Conservation (phyloP, 2,113 vertebrate species). For the Notechis scutatus region DNA sequence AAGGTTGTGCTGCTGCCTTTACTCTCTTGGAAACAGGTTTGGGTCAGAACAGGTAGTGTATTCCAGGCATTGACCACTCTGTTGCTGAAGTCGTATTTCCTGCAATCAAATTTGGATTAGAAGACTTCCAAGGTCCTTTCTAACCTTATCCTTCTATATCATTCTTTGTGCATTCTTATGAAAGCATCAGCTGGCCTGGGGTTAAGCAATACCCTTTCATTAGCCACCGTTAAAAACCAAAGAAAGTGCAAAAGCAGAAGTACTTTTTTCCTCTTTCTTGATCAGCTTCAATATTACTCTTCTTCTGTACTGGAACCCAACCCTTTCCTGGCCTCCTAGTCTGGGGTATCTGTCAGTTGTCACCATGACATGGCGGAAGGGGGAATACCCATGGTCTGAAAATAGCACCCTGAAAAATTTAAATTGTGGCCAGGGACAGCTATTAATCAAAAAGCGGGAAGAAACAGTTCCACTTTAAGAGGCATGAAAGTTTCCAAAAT, state of each 20-base stretch:
- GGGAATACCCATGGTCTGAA: not conserved
- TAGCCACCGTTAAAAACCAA: not conserved
- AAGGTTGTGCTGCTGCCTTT: too few relatives aligned
- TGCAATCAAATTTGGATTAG: not conserved
- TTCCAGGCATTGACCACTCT: too few relatives aligned
- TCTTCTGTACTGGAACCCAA: conserved; percentile 8
- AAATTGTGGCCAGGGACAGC: not conserved
- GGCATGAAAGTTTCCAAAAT: not conserved
- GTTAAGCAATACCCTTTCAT: not conserved
- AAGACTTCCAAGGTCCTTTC: not conserved
- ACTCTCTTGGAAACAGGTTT: too few relatives aligned
- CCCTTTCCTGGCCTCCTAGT: not conserved
- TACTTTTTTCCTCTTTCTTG: conserved; percentile 29
- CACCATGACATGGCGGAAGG: too few relatives aligned
- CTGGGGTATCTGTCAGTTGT: not conserved
- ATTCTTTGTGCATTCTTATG: not conserved
- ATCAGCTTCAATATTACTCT: not conserved
- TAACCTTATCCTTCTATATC: not conserved
- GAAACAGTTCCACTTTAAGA: not conserved
- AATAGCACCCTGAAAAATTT: not conserved
- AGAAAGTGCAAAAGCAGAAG: not conserved
- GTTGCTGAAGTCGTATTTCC: too few relatives aligned
- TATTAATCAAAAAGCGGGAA: not conserved
- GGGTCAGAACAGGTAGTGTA: too few relatives aligned
- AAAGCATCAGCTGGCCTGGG: not conserved